A percentile compares a stretch with the other conserved stretches of the same genome.
phyloP scores from a whole-genome alignment of 1,140 invertebrate species.

The Battus philenor region DNA sequence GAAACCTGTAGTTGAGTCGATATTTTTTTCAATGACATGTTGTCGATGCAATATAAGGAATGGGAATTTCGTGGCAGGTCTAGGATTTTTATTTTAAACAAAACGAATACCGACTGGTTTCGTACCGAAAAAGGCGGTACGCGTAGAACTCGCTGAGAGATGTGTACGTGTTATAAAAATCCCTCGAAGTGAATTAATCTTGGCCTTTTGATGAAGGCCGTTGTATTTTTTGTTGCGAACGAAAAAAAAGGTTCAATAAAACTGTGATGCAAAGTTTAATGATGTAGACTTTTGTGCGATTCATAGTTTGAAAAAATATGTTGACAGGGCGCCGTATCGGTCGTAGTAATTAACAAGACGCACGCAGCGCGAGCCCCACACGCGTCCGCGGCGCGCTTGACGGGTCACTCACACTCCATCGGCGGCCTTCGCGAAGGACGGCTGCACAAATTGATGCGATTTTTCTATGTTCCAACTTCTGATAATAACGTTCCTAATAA shows the following conservation, averaged over 20 bases:
- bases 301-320: slow-evolving; percentile 65
- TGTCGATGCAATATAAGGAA: slow-evolving; percentile 60
- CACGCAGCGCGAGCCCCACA: slow-evolving; percentile 46
- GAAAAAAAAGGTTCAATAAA: slow-evolving; percentile 46
- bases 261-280: slow-evolving; percentile 54
- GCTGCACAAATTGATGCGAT: slow-evolving; percentile 31
- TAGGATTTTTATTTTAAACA: slow-evolving; percentile 66
- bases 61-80: slow-evolving; percentile 56
- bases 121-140: slow-evolving; percentile 59
- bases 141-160: slow-evolving; percentile 45
- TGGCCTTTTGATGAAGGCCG: slow-evolving; percentile 63
- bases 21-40: slow-evolving; percentile 51
- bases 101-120: slow-evolving; percentile 47
- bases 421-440: slow-evolving; percentile 68
- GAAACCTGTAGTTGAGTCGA: slow-evolving; percentile 32
- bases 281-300: slow-evolving; percentile 51
- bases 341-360: slow-evolving; percentile 67
- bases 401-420: slow-evolving; percentile 62
- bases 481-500: no score
- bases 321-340: slow-evolving; percentile 66
- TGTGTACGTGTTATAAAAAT: slow-evolving; percentile 44
- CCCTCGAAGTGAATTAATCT: slow-evolving; percentile 47
- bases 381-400: slow-evolving; percentile 44
- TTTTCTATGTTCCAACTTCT: slow-evolving; percentile 23
- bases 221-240: slow-evolving; percentile 25